Evolutionary conservation across 37 sponge, comb jelly and placozoan genomes (phyloP).

Genomic region (Chondrilla cf. caribensis): DNA sequence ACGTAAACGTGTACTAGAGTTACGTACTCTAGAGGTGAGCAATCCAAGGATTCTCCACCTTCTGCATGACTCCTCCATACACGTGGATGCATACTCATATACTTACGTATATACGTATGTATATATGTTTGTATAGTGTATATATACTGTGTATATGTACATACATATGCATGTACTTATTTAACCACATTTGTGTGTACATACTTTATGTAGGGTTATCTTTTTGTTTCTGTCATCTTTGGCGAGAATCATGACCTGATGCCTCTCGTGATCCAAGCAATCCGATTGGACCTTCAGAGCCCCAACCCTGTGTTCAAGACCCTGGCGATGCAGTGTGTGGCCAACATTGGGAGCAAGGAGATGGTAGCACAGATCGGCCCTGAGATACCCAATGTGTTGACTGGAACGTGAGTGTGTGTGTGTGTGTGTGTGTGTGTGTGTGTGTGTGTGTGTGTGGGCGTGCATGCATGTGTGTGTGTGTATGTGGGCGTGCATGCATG

Average conservation of each 20-base stretch:
- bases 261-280: conserved; percentile 87
- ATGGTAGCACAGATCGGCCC: conserved; percentile 85
- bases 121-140: conserved; percentile 23
- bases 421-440: conserved; percentile 13
- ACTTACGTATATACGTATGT: conserved; percentile 23
- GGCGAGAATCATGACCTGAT: conserved; percentile 72
- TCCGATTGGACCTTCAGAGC: conserved; percentile 80
- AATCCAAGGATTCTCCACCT: too few species aligned
- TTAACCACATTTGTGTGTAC: too few species aligned
- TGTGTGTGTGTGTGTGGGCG: not conserved
- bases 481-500: conserved; percentile 32
- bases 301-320: conserved; percentile 78
- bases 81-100: not conserved
- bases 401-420: conserved; percentile 63
- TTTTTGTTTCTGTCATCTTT: conserved; percentile 90
- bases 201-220: conserved; percentile 73
- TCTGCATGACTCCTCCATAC: too few species aligned
- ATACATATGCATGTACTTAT: conserved; percentile 6
- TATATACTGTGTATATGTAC: conserved; percentile 10
- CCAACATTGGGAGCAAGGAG: conserved; percentile 87
- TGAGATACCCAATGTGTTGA: conserved; percentile 73
- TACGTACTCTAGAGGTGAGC: too few species aligned
- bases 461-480: conserved; percentile 21
- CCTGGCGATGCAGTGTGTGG: conserved; percentile 89
- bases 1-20: too few species aligned